These are phyloP conservation scores for Chelonus insularis DNA, from an alignment of 1,140 invertebrate genomes.

Conservation along the genomic window DNA sequence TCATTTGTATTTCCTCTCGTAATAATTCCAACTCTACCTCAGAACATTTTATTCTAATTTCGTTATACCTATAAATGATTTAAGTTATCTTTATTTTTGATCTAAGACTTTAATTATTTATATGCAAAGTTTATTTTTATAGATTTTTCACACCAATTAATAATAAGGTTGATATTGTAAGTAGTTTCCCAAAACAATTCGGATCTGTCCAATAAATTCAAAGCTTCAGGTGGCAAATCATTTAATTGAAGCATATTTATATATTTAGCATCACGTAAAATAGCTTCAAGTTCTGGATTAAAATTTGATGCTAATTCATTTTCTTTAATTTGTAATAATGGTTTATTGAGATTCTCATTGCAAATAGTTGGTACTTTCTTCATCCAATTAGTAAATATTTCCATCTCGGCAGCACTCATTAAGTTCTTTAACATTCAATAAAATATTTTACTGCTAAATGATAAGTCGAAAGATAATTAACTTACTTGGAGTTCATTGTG, in stretches of 20 bases:
- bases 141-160: too few species aligned
- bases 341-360: conserved; percentile 32
- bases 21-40: conserved; percentile 65
- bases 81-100: conserved; percentile 17
- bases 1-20: conserved; percentile 60
- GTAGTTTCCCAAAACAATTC: conserved; percentile 39
- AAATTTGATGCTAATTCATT: conserved; percentile 41
- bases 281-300: conserved; percentile 42
- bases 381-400: conserved; percentile 45
- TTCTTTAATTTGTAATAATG: conserved; percentile 35
- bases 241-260: conserved; percentile 65
- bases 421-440: conserved; percentile 28
- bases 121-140: too few species aligned
- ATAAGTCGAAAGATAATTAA: neutral
- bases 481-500: conserved; percentile 41
- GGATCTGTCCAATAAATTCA: conserved; percentile 55
- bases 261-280: conserved; percentile 67
- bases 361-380: conserved; percentile 35
- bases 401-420: conserved; percentile 30
- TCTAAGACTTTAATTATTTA: too few species aligned
- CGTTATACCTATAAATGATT: conserved; percentile 62
- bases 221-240: conserved; percentile 61
- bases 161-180: conserved; percentile 41
- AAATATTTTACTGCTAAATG: neutral
- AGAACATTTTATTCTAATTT: conserved; percentile 58